Conservation (phyloP, 2,888 invertebrate species). For the Diloba caeruleocephala region DNA sequence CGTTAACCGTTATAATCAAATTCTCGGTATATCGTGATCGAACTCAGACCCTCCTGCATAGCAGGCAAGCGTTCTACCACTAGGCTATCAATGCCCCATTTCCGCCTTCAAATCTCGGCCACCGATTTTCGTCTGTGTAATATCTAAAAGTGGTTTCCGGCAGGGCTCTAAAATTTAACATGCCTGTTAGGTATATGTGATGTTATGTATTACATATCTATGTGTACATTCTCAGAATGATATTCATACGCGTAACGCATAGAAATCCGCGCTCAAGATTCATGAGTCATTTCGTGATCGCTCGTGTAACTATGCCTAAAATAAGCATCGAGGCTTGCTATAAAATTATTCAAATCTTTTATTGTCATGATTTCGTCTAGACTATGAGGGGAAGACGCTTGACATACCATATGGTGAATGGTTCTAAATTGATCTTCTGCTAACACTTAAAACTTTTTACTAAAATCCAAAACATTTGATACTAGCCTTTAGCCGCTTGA, state of each 20-base stretch:
- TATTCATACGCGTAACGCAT: constrained; percentile 41
- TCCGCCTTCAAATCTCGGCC: too few relatives aligned
- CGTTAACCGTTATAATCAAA: too few relatives aligned
- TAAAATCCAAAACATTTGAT: too few relatives aligned
- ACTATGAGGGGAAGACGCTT: not conserved
- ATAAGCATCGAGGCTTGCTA: constrained; percentile 46
- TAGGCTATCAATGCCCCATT: too few relatives aligned
- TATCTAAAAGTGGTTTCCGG: not conserved
- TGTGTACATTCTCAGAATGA: constrained; percentile 33
- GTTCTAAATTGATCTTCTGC: not conserved
- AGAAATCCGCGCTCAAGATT: constrained; percentile 32
- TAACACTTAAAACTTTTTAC: too few relatives aligned
- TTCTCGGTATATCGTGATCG: too few relatives aligned
- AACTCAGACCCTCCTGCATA: too few relatives aligned
- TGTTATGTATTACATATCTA: constrained; percentile 7
- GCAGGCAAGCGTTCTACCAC: too few relatives aligned
- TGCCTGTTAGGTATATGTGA: constrained; percentile 1
- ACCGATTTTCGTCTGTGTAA: too few relatives aligned
- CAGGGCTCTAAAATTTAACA: too few relatives aligned
- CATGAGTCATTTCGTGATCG: constrained; percentile 41
- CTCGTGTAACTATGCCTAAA: constrained; percentile 47
- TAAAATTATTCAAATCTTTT: constrained; percentile 54
- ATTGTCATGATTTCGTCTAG: constrained; percentile 41
- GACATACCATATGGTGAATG: not conserved
- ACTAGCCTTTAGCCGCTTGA: too few relatives aligned